A percentile compares a stretch with the other conserved stretches of the same genome.
phyloP scores from a whole-genome alignment of 2,797 vertebrate species.

The Fratercula arctica region DNA sequence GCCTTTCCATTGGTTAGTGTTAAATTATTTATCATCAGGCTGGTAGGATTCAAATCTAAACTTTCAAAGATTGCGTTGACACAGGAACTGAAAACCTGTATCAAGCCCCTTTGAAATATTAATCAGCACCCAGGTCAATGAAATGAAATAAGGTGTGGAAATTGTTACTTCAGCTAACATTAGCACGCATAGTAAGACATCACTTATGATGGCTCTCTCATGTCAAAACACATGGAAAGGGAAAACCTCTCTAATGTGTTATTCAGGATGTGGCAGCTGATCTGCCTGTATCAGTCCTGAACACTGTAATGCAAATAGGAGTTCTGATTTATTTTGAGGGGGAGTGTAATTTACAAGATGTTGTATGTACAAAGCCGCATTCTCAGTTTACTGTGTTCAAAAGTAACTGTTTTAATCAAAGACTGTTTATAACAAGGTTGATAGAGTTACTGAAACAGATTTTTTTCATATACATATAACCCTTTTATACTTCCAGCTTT shows the following conservation, averaged over 20 bases:
- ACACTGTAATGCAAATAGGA: conserved; percentile 21
- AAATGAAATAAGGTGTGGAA: conserved; percentile 53
- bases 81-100: conserved; percentile 44
- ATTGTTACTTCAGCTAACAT: conserved; percentile 48
- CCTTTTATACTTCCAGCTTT: conserved; percentile 55
- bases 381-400: conserved; percentile 23
- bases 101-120: conserved; percentile 47
- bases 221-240: conserved; percentile 42
- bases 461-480: conserved; percentile 46
- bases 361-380: conserved; percentile 7
- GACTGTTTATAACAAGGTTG: conserved; percentile 58
- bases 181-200: conserved; percentile 43
- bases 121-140: conserved; percentile 32
- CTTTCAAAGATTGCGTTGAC: conserved; percentile 40
- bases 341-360: conserved; percentile 40
- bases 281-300: conserved; percentile 29
- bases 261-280: conserved; percentile 45
- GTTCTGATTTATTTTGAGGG: conserved; percentile 36
- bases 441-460: conserved; percentile 37
- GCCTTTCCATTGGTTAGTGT: conserved; percentile 21
- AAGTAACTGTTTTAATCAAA: conserved; percentile 66
- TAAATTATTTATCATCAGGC: conserved; percentile 58
- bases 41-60: conserved; percentile 44
- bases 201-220: conserved; percentile 13
- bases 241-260: conserved; percentile 10